Base-by-base conservation (phyloP, 2,888 invertebrate genomes). In the Drosophila lutescens region DNA sequence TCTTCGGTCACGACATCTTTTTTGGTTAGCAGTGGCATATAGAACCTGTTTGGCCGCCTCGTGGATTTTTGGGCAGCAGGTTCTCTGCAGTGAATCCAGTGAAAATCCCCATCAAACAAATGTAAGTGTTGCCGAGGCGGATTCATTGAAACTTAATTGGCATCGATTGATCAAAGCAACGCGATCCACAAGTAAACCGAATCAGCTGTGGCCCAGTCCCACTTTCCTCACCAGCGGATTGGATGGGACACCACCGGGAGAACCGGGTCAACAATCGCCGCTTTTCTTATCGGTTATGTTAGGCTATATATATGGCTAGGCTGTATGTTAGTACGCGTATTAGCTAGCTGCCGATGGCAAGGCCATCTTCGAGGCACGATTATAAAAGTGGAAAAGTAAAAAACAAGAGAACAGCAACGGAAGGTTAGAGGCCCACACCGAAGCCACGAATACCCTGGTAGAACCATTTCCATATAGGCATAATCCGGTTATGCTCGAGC, bases 11-110 rank as follows among this genome's bases (percentile, higher is more conserved):
- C 62, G 62, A 62, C 41, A 34, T 56, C 12, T 56, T 44, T 47
- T 47, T 44, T 4, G 44, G 46, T 46, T n/a, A 44, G 44, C 44
- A 23, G 23, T 30, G 8, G 30, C 30, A 8, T 32, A 8, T 32
- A 53, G 51, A 66, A 66, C 65, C 65, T 66, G 65, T 66, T 66
- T 53, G 8, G 66, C 53, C 51, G 26, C 46, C 53, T 47, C 46
- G 65, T 66, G 66, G 46, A 53, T 34, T 32, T 65, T 66, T 65
- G 23, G 65, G 53, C 65, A 66, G 65, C 66, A 66, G 65, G 65
- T 66, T 66, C n/a, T 53, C 20, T 4, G 4, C 12, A 13, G 15
- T 8, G 10, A 15, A 17, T 8, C 43, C 41, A 17, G 58, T 44
- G 58, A 58, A 20, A 20, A 54, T 32, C n/a, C 15, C 36, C 12